Evolutionary conservation across 2,113 vertebrate genomes (phyloP).

Genomic region (Microcebus griseorufus): DNA sequence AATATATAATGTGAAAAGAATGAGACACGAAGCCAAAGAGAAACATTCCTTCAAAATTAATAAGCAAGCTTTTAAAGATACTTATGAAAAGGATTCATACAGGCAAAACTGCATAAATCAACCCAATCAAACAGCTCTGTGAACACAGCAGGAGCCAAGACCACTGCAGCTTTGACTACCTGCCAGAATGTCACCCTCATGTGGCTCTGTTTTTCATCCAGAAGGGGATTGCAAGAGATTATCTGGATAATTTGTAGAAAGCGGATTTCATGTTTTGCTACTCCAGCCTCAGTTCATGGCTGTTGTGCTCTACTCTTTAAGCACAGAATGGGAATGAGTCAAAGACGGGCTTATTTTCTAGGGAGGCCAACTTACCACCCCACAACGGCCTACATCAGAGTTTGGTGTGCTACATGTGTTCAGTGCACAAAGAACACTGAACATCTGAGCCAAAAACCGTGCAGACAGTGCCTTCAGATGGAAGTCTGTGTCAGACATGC

Average conservation of each 20-base stretch:
- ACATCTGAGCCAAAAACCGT: neutral
- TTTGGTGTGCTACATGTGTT: neutral
- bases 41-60: constrained; percentile 65
- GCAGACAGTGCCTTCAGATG: neutral
- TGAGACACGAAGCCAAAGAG: constrained; percentile 42
- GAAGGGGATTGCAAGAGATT: constrained; percentile 49
- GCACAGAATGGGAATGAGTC: neutral
- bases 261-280: neutral
- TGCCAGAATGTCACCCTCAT: constrained; percentile 71
- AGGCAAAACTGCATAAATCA: constrained; percentile 67
- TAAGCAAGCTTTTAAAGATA: constrained; percentile 65
- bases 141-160: constrained; percentile 70
- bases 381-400: neutral
- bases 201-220: constrained; percentile 65
- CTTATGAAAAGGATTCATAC: constrained; percentile 48
- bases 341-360: neutral
- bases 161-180: constrained; percentile 50
- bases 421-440: neutral
- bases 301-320: neutral
- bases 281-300: neutral
- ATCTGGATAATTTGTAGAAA: constrained; percentile 56
- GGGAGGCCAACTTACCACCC: neutral
- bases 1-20: constrained; percentile 60
- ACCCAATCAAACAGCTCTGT: neutral
- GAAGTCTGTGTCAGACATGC: neutral